Percentiles rank a stretch among this genome's conserved stretches.
Conservation (phyloP, 2,888 invertebrate genomes). For the Rambutsinella grinnellia region DNA sequence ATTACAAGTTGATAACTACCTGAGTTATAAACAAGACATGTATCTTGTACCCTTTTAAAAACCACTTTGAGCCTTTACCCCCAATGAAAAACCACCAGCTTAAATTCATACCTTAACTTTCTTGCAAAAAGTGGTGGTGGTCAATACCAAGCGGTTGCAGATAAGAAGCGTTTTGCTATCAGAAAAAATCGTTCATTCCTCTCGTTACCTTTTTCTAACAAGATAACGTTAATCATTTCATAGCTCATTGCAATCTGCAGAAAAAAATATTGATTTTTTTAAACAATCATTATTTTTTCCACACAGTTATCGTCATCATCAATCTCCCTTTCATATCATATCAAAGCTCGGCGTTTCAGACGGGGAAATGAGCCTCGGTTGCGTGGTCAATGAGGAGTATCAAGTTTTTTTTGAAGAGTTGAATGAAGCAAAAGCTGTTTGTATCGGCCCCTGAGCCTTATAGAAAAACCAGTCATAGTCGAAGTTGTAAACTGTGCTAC, state of each 20-base stretch:
- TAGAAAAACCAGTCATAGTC: constrained; percentile 36
- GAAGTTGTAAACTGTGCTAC: constrained; percentile 47
- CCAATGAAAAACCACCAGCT: background rate
- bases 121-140: background rate
- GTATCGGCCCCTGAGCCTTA: too few species aligned
- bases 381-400: too few species aligned
- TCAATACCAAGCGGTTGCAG: background rate
- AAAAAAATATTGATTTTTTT: too few species aligned
- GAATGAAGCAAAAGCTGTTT: too few species aligned
- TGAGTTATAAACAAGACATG: background rate
- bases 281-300: too few species aligned
- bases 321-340: too few species aligned
- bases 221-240: too few species aligned
- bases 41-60: background rate
- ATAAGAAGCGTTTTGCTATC: background rate
- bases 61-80: background rate
- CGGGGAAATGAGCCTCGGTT: too few species aligned
- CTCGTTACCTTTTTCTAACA: background rate
- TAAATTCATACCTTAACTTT: background rate
- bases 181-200: background rate
- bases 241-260: too few species aligned
- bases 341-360: too few species aligned
- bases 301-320: too few species aligned
- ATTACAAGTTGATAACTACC: background rate
- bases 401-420: too few species aligned